These are phyloP conservation scores for Oncopodura yosiiana DNA, from an alignment of 1,140 invertebrate genomes.

Conservation along the genomic window DNA sequence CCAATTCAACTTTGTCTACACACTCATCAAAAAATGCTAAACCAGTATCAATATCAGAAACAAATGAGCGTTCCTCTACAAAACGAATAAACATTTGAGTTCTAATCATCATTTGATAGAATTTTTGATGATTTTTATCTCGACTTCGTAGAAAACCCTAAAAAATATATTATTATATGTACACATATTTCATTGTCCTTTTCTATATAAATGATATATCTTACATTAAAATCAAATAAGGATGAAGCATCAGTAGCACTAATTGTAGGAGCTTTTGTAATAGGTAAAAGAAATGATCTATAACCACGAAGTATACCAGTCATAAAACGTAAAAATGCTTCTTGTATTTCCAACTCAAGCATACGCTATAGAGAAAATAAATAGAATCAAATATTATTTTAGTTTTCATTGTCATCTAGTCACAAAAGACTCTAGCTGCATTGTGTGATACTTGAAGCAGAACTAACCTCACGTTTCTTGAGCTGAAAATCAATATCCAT, in stretches of 20 bases:
- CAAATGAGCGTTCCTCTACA: background rate
- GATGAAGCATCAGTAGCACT: constrained; percentile 89
- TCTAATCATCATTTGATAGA: too few relatives aligned
- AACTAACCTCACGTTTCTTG: constrained; percentile 55
- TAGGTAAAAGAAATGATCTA: constrained; percentile 77
- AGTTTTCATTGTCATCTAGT: too few relatives aligned
- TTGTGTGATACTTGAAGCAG: too few relatives aligned
- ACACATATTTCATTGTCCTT: too few relatives aligned
- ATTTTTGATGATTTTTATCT: background rate
- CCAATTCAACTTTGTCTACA: constrained; percentile 71
- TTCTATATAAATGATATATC: too few relatives aligned
- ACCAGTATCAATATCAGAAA: background rate
- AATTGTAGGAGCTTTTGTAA: constrained; percentile 84
- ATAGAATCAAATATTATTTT: too few relatives aligned
- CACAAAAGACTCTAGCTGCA: too few relatives aligned
- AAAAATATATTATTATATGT: too few relatives aligned
- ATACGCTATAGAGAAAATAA: constrained; percentile 48
- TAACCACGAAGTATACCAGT: constrained; percentile 87
- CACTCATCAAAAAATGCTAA: constrained; percentile 48
- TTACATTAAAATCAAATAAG: constrained; percentile 86
- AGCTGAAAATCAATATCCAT: constrained; percentile 62
- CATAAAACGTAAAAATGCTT: constrained; percentile 94
- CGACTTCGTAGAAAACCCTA: background rate
- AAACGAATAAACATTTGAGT: background rate
- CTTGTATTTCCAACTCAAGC: constrained; percentile 88